Percentiles rank a stretch among this genome's conserved stretches.
Evolutionary conservation across 2,113 vertebrate species (phyloP).

Genomic region (Pterophyllum scalare): DNA sequence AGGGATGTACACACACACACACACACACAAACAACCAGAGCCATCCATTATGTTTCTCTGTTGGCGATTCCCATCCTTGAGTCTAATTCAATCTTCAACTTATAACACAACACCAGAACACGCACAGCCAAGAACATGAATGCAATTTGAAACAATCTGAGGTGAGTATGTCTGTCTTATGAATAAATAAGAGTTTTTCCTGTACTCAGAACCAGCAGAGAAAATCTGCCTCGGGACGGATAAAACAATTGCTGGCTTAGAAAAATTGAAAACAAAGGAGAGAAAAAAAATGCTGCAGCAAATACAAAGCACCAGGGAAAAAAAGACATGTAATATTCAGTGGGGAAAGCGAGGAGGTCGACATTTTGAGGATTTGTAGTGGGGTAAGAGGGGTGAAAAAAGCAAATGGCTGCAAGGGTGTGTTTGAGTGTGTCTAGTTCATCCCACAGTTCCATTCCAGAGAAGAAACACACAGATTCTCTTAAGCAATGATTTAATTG

Average conservation of each 20-base stretch:
- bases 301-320: slow-evolving; percentile 43
- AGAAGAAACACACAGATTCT: neutral
- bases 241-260: slow-evolving; percentile 65
- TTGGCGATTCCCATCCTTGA: slow-evolving; percentile 47
- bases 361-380: slow-evolving; percentile 55
- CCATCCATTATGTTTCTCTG: slow-evolving; percentile 54
- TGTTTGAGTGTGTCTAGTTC: slow-evolving; percentile 9
- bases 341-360: slow-evolving; percentile 45
- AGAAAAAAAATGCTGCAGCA: slow-evolving; percentile 17
- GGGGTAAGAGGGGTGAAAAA: neutral
- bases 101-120: slow-evolving; percentile 54
- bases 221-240: slow-evolving; percentile 60
- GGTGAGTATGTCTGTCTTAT: slow-evolving; percentile 68
- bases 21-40: slow-evolving; percentile 17
- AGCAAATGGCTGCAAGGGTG: slow-evolving; percentile 50
- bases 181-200: slow-evolving; percentile 68
- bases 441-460: neutral
- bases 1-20: slow-evolving; percentile 31
- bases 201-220: slow-evolving; percentile 55
- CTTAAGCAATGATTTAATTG: slow-evolving; percentile 31
- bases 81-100: slow-evolving; percentile 76
- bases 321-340: slow-evolving; percentile 59
- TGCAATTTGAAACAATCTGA: slow-evolving; percentile 76
- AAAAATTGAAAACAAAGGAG: slow-evolving; percentile 60
- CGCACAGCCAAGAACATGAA: slow-evolving; percentile 57